Base-by-base conservation (phyloP, 2,888 invertebrate species). In the Ariolimax columbianus region DNA sequence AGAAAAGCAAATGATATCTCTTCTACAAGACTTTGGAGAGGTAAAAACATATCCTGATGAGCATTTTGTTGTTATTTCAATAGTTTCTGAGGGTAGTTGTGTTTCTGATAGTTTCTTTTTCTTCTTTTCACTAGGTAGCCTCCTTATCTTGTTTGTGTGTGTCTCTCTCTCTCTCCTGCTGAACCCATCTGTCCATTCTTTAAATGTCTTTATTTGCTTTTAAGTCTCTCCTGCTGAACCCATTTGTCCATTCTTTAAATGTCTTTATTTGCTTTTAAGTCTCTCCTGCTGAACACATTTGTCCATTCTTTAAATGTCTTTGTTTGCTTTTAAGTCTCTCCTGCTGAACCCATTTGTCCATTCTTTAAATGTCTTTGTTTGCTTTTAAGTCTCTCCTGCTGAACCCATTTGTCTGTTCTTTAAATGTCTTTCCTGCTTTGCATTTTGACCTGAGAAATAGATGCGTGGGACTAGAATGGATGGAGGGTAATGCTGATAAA, bases 11-110 rank as follows among this genome's bases (percentile, higher is more conserved):
- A 95, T 97, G 70, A 95, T 98, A 43, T 97, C 97, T 93, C 97
- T 97, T 94, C 96, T 98, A 51, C 96, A 97, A 23, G 97, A 97
- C 0, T 96, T 98, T 95, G 98, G 98, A 0, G 97, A 98, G 93
- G 95, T 93, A 90, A 89, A 83, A 19, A 17, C 47, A 30, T 30
- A 14, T 2, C 1, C 66, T 11, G 30, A 23, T 33, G 9, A 30
- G 0, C 66, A 11, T 30, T 66, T 66, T 14, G 0, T 66, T n/a
- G 17, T 63, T n/a, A n/a, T 63, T n/a, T 47, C 47, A 47, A 7
- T 11, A 47, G 3, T 55, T 17, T 55, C 2, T 55, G 55, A 19
- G 55, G 55, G 55, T 14, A 7, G 7, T n/a, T 55, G 7, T 55
- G 19, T 55, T 6, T 55, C 19, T 7, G 55, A 55, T 19, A 55